A percentile compares a stretch with the other conserved stretches of the same genome.
Conservation (phyloP, 2,113 vertebrate species). For the Nothocercus julius region DNA sequence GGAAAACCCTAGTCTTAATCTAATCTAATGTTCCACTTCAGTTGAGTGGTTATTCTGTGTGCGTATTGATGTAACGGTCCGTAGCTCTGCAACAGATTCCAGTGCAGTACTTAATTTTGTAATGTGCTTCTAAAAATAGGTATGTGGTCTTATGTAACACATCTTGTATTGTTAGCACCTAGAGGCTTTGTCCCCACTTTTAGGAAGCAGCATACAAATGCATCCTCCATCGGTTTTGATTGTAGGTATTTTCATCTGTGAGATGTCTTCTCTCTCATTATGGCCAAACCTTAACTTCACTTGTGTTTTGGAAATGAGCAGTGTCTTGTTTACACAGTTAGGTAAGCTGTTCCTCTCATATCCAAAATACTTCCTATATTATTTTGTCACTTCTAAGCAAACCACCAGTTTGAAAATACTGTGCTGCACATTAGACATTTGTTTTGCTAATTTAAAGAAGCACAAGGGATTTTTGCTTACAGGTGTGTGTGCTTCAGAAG, state of each 20-base stretch:
- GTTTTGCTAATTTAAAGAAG: not conserved
- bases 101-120: slow-evolving; percentile 63
- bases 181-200: slow-evolving; percentile 40
- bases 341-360: not conserved
- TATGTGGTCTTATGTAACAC: slow-evolving; percentile 47
- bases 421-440: not conserved
- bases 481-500: not conserved
- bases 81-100: slow-evolving; percentile 49
- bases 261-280: not conserved
- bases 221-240: slow-evolving; percentile 5
- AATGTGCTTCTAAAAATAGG: slow-evolving; percentile 65
- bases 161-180: slow-evolving; percentile 67
- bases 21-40: not conserved
- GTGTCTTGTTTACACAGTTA: not conserved
- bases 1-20: not conserved
- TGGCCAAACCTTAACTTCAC: not conserved
- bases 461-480: not conserved
- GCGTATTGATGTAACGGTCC: slow-evolving; percentile 30
- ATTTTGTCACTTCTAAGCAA: not conserved
- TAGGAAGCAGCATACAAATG: not conserved
- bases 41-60: not conserved
- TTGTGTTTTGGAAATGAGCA: not conserved
- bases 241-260: slow-evolving; percentile 1
- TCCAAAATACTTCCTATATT: not conserved
- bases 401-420: not conserved